Conservation (phyloP, 2,113 vertebrate species). For the Apodemus sylvaticus region DNA sequence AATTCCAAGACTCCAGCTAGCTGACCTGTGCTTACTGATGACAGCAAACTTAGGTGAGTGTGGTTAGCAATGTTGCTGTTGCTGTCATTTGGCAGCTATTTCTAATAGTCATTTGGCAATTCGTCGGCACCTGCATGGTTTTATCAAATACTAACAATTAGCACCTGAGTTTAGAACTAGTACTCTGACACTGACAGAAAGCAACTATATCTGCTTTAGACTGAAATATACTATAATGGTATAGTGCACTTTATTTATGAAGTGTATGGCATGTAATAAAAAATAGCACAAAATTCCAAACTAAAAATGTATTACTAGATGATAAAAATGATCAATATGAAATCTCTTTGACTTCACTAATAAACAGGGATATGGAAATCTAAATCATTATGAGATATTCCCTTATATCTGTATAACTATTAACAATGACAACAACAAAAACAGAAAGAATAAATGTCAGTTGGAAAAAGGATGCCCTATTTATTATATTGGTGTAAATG, state of each 20-base stretch:
- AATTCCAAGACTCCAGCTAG: neutral
- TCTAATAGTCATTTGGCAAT: neutral
- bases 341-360: neutral
- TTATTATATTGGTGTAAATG: neutral
- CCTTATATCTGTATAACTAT: neutral
- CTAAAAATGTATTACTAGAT: neutral
- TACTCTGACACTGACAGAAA: neutral
- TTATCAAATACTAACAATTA: neutral
- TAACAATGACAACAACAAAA: neutral
- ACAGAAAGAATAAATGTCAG: neutral
- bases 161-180: neutral
- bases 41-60: no score
- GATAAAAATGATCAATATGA: neutral
- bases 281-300: neutral
- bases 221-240: neutral
- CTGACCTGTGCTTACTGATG: neutral
- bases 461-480: neutral
- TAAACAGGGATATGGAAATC: neutral
- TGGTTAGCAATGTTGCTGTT: neutral
- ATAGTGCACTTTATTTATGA: neutral
- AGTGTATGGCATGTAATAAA: neutral
- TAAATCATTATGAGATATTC: neutral
- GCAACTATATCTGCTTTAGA: neutral
- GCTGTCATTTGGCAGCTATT: neutral
- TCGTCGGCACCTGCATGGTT: neutral